Evolutionary conservation across 2,888 invertebrate genomes (phyloP).

Genomic region (Perdita meconis): DNA sequence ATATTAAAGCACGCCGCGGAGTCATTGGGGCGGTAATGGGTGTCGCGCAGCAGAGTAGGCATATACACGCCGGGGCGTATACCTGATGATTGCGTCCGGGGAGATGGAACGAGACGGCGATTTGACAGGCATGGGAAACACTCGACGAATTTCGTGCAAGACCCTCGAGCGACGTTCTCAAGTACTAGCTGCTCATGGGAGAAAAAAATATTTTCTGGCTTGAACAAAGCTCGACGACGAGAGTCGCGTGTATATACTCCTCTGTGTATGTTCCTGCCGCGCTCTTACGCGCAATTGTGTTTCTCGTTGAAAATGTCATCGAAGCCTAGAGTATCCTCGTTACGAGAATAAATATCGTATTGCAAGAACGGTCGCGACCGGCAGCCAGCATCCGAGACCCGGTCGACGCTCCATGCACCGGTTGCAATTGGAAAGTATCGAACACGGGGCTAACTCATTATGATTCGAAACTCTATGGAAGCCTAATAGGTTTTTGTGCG

Average conservation of each 20-base stretch:
- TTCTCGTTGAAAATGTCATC: constrained; percentile 59
- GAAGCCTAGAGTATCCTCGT: constrained; percentile 57
- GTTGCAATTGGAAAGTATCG: constrained; percentile 32
- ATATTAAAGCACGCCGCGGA: constrained; percentile 75
- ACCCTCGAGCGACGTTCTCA: constrained; percentile 63
- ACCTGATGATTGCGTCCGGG: constrained; percentile 54
- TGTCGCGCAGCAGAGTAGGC: constrained; percentile 70
- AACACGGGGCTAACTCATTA: constrained; percentile 34
- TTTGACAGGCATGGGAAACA: constrained; percentile 82
- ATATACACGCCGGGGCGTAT: constrained; percentile 32
- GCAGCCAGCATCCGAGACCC: background rate
- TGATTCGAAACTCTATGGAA: constrained; percentile 29
- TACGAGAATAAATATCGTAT: constrained; percentile 50
- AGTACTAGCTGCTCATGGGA: constrained; percentile 53
- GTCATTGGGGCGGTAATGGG: constrained; percentile 75
- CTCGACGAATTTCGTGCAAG: constrained; percentile 72
- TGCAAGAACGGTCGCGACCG: constrained; percentile 28
- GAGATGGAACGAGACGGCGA: constrained; percentile 51
- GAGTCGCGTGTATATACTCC: constrained; percentile 45
- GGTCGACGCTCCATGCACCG: constrained; percentile 11
- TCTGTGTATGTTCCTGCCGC: constrained; percentile 13
- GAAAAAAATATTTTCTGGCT: constrained; percentile 54
- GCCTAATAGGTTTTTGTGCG: constrained; percentile 45
- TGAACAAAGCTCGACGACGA: constrained; percentile 56
- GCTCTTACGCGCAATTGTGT: constrained; percentile 48